Evolutionary conservation across 1,140 invertebrate genomes (phyloP).

Genomic region (Branchinecta lynchi): DNA sequence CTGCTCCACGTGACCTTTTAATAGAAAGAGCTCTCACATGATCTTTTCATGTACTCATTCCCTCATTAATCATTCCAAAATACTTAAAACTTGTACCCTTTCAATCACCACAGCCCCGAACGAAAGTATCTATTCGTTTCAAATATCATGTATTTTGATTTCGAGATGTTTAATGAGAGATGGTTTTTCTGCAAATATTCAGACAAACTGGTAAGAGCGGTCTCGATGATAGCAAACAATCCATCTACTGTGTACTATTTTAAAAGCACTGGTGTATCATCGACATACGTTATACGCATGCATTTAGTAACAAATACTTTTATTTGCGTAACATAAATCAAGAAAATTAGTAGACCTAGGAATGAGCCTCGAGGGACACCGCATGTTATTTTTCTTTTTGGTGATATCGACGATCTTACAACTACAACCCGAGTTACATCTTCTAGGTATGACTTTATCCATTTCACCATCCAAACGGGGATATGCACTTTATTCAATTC

Average conservation of each 20-base stretch:
- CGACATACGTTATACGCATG: background rate
- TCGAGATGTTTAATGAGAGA: slow-evolving; percentile 7
- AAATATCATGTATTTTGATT: slow-evolving; percentile 7
- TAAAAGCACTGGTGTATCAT: background rate
- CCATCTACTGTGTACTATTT: background rate
- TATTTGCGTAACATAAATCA: background rate
- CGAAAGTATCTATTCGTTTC: slow-evolving; percentile 10
- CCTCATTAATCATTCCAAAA: background rate
- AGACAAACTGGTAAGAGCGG: background rate
- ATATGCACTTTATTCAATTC: no score
- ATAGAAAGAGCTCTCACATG: slow-evolving; percentile 5
- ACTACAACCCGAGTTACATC: background rate
- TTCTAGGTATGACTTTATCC: slow-evolving; percentile 10
- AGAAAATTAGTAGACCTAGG: background rate
- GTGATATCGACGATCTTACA: slow-evolving; percentile 1
- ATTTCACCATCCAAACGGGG: slow-evolving; percentile 5
- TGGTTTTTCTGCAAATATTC: background rate
- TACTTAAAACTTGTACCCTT: slow-evolving; percentile 1
- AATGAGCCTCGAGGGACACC: background rate
- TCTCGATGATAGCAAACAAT: slow-evolving; percentile 2
- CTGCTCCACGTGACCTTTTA: background rate
- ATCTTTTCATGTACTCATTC: slow-evolving; percentile 2
- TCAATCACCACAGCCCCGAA: slow-evolving; percentile 5
- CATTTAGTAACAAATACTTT: background rate
- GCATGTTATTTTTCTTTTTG: slow-evolving; percentile 7